These are phyloP conservation scores for Hesperophylax magnus DNA, from an alignment of 1,140 invertebrate species.

Conservation along the genomic window DNA sequence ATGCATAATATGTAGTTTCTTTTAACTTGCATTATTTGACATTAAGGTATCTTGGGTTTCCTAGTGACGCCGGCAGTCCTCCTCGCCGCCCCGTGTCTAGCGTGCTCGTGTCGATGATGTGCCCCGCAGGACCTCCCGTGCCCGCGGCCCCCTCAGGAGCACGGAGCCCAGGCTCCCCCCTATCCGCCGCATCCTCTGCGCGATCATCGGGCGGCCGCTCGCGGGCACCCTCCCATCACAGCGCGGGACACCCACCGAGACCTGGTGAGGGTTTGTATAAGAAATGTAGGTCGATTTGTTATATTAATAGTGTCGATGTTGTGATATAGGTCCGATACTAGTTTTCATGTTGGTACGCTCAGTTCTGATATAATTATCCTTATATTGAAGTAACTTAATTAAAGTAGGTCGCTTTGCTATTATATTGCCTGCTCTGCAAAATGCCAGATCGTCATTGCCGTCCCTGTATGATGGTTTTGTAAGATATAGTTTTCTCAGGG, in stretches of 20 bases:
- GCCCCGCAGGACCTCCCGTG: not conserved
- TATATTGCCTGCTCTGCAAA: too few species aligned
- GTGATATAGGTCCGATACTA: not conserved
- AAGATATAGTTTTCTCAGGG: too few species aligned
- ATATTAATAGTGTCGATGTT: constrained; percentile 16
- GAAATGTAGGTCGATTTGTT: constrained; percentile 15
- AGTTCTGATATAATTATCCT: too few species aligned
- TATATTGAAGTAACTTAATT: too few species aligned
- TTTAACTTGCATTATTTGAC: too few species aligned
- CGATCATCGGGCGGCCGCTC: constrained; percentile 48
- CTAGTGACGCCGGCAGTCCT: constrained; percentile 51
- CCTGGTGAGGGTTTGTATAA: constrained; percentile 45
- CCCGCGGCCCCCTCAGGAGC: constrained; percentile 13
- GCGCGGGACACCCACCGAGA: constrained; percentile 44
- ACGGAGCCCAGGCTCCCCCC: constrained; percentile 48
- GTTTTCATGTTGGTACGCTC: not conserved
- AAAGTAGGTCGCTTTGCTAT: too few species aligned
- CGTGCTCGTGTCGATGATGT: constrained; percentile 20
- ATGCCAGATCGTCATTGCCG: too few species aligned
- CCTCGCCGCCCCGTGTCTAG: constrained; percentile 15
- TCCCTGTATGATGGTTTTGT: too few species aligned
- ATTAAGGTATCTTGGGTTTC: not conserved
- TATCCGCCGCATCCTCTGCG: constrained; percentile 50
- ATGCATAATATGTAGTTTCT: too few species aligned
- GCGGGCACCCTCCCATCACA: constrained; percentile 49